Evolutionary conservation across 2,888 invertebrate species (phyloP).

Genomic region (Rhamnusium bicolor): DNA sequence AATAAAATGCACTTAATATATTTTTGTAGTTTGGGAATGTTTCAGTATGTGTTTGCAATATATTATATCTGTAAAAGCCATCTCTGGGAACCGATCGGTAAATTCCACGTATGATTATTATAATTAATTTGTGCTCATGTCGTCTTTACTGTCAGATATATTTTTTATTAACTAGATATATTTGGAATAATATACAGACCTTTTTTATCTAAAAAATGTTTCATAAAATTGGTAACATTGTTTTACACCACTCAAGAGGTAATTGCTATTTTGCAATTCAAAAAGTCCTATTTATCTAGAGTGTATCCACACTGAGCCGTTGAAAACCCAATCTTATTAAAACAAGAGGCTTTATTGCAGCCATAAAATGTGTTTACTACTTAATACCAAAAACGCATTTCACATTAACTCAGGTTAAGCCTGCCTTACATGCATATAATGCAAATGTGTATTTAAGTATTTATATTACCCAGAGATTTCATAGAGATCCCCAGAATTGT

Average conservation of each 20-base stretch:
- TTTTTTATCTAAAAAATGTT: not conserved
- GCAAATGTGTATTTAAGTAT: too few relatives aligned
- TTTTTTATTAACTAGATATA: too few relatives aligned
- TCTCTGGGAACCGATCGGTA: too few relatives aligned
- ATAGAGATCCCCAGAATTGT: too few relatives aligned
- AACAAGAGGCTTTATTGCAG: conserved; percentile 7
- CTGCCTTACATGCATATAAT: not conserved
- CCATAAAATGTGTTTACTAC: conserved; percentile 16
- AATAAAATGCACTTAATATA: too few relatives aligned
- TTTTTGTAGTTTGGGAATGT: too few relatives aligned
- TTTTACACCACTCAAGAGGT: not conserved
- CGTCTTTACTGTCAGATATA: too few relatives aligned
- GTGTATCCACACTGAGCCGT: not conserved
- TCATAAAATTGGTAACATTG: not conserved
- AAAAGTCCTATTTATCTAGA: not conserved
- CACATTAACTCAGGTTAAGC: not conserved
- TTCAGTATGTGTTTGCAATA: too few relatives aligned
- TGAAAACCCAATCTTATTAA: conserved; percentile 7
- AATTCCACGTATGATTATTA: too few relatives aligned
- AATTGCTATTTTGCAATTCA: not conserved
- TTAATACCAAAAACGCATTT: not conserved
- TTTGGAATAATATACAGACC: not conserved
- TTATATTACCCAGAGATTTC: too few relatives aligned
- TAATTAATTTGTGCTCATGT: too few relatives aligned
- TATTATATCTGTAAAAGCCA: too few relatives aligned